Evolutionary conservation across 2,888 invertebrate genomes (phyloP).

Genomic region (Sarcophaga rosellei): DNA sequence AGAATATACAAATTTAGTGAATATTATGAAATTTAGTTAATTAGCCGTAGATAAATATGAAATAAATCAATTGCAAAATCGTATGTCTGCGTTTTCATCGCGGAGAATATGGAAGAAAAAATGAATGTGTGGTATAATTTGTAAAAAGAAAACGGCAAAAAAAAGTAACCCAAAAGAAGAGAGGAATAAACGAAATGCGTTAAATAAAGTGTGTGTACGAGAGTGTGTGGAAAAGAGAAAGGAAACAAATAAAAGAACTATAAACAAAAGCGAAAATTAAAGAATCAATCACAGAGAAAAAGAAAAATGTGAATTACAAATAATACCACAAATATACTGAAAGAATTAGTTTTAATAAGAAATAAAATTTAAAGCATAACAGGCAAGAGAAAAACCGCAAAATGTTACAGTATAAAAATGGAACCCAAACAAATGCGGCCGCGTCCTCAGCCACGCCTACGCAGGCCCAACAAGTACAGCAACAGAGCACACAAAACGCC

Average conservation of each 20-base stretch:
- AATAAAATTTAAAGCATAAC: not conserved
- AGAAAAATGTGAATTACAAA: constrained; percentile 1
- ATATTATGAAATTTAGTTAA: constrained; percentile 51
- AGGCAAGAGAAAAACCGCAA: constrained; percentile 41
- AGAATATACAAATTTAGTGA: constrained; percentile 41
- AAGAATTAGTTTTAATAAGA: not conserved
- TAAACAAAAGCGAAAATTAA: constrained; percentile 58
- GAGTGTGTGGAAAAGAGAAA: constrained; percentile 16
- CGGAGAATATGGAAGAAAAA: constrained; percentile 23
- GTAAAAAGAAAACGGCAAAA: constrained; percentile 25
- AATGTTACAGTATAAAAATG: constrained; percentile 78
- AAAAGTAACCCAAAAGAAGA: constrained; percentile 9
- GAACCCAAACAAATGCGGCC: constrained; percentile 61
- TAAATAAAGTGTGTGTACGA: constrained; percentile 7
- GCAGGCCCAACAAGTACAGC: constrained; percentile 63
- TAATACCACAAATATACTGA: not conserved
- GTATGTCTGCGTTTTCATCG: constrained; percentile 51
- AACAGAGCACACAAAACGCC: constrained; percentile 57
- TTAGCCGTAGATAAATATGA: constrained; percentile 15
- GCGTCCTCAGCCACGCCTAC: constrained; percentile 64
- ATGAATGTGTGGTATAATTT: constrained; percentile 47
- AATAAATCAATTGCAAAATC: constrained; percentile 33
- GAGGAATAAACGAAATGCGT: constrained; percentile 3
- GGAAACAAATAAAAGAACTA: constrained; percentile 46
- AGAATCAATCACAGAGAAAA: constrained; percentile 1